Percentiles rank a stretch among this genome's conserved stretches.
phyloP scores from a whole-genome alignment of 2,797 vertebrate species.

The Lepilemur septentrionalis region DNA sequence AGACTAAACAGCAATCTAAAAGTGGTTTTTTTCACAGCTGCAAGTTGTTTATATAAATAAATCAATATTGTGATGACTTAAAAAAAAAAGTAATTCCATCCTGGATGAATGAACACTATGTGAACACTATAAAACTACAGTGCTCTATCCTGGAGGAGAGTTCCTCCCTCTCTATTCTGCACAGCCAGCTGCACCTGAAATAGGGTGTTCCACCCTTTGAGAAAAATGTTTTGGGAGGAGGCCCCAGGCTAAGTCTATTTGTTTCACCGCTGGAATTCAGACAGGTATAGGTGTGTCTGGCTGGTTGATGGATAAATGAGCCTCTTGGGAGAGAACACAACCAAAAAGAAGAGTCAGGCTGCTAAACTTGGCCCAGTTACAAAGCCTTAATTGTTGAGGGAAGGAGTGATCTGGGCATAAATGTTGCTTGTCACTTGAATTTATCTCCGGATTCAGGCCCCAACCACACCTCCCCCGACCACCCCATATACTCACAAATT shows the following conservation, averaged over 20 bases:
- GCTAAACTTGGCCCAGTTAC: not conserved
- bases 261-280: not conserved
- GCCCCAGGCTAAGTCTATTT: not conserved
- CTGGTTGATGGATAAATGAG: not conserved
- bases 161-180: not conserved
- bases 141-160: not conserved
- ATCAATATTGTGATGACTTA: not conserved
- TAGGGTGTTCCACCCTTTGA: not conserved
- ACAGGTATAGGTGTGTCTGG: not conserved
- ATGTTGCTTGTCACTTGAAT: not conserved
- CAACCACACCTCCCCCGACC: rapidly evolving
- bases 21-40: not conserved
- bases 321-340: not conserved
- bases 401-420: not conserved
- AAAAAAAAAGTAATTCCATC: not conserved
- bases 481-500: not conserved
- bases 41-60: not conserved
- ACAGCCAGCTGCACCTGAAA: not conserved
- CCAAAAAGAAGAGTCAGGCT: not conserved
- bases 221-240: not conserved
- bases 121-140: not conserved
- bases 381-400: not conserved
- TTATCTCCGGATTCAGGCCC: not conserved
- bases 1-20: not conserved
- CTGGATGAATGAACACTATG: not conserved